Base-by-base conservation (phyloP, 2,113 vertebrate species). In the Hippocampus abdominalis region DNA sequence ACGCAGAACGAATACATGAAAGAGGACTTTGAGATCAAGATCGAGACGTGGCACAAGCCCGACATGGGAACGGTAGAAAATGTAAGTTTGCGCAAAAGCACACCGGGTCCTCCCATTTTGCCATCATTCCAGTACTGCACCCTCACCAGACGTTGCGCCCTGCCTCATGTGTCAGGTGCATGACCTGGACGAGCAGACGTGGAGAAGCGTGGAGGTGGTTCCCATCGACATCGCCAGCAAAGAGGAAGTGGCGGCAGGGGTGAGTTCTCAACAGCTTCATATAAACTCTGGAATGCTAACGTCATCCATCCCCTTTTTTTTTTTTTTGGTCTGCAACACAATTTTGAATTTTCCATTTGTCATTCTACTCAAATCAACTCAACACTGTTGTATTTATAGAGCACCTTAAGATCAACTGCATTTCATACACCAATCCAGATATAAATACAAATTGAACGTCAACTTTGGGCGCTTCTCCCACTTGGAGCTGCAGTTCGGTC, bases 11-110 rank as follows among this genome's bases (percentile, higher is more conserved):
- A 99, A 88, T 99, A 98, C 87, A 98, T 99, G 95, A 98, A 98
- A 92, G 96, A 99, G 65, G 95, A 98, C 86, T 99, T 99, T 87
- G 96, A 98, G 91, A 97, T 99, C 86, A 98, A 98, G 92, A 98
- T 98, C 61, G 96, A 99, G 93, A 98, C 96, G 18, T 99, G 96
- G 95, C 97, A 98, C 86, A 98, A 98, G 93, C 94, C 96, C 63
- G 96, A 98, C 89, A 82, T 95, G 94, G 96, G 95, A 74, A 94
- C 92, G 16, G 68, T 93, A 89, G 96, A 99, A 88, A 99, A 99
- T 1, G 97, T 98, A 86, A 97, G 95, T 94, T 44, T 1, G 23
- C 36, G 4, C 2, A 16, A 27, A 25, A 27, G 5, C 16, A 12
- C 8, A 8, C 25, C 51, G 39, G n/a, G 0, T 36, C 23, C 32